Conservation (phyloP, 2,113 vertebrate genomes). For the Columba livia region DNA sequence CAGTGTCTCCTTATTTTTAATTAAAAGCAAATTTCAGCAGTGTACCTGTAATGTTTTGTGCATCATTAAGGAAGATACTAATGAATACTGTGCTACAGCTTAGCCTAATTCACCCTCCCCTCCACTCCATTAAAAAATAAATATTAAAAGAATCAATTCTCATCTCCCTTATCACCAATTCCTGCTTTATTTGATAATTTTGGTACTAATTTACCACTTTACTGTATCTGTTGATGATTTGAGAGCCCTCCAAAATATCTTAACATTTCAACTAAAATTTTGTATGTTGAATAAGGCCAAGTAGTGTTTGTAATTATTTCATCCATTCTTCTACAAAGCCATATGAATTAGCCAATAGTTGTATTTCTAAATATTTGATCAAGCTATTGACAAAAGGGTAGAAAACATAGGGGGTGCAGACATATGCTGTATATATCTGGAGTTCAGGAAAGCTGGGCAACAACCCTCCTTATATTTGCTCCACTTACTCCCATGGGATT, state of each 20-base stretch:
- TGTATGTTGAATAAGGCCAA: background rate
- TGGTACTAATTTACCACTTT: background rate
- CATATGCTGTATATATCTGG: background rate
- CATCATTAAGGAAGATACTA: background rate
- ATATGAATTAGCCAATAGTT: background rate
- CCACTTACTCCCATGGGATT: background rate
- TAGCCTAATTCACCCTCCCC: background rate
- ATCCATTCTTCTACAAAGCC: background rate
- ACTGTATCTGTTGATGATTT: background rate
- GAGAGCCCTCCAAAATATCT: too few relatives aligned
- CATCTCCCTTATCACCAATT: background rate
- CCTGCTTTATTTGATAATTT: background rate
- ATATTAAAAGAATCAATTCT: background rate
- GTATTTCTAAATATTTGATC: constrained; percentile 27
- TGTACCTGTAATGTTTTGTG: background rate
- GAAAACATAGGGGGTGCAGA: background rate
- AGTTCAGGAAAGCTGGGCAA: background rate
- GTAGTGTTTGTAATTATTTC: background rate
- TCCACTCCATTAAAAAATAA: background rate
- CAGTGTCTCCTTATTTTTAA: background rate
- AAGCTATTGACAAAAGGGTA: background rate
- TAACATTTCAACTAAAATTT: too few relatives aligned
- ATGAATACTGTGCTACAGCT: background rate
- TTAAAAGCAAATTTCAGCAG: background rate
- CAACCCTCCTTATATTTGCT: background rate